Percentiles rank a stretch among this genome's conserved stretches.
Evolutionary conservation across 2,113 vertebrate species (phyloP).

Genomic region (Dolichotis patagonum): DNA sequence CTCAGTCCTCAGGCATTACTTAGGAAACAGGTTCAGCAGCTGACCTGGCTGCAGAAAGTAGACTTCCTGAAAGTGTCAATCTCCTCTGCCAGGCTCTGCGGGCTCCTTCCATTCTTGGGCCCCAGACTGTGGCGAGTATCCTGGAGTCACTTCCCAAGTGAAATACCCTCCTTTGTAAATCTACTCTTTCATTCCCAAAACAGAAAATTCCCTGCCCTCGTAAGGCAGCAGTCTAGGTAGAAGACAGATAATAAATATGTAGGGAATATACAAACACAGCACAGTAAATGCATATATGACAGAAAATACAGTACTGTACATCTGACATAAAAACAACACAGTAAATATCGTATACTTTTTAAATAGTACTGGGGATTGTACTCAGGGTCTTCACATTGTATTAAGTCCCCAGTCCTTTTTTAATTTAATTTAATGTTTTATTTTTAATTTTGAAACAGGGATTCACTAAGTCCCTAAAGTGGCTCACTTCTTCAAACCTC

Average conservation of each 20-base stretch:
- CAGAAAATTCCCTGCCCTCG: not conserved
- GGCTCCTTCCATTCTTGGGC: not conserved
- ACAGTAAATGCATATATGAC: not conserved
- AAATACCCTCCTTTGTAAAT: not conserved
- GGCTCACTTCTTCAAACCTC: not conserved
- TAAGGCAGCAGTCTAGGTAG: not conserved
- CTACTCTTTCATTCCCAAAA: not conserved
- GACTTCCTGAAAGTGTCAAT: accelerated
- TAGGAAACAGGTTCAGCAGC: not conserved
- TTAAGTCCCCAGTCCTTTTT: not conserved
- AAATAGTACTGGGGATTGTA: not conserved
- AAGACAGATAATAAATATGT: not conserved
- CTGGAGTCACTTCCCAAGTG: too few species aligned
- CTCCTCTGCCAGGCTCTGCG: not conserved
- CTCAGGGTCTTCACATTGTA: not conserved
- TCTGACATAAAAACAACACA: not conserved
- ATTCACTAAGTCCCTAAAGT: not conserved
- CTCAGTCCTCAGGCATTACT: too few species aligned
- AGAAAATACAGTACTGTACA: not conserved
- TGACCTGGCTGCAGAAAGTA: not conserved
- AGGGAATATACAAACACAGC: not conserved
- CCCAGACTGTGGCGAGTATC: not conserved
- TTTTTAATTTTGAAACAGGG: not conserved
- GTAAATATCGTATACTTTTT: not conserved
- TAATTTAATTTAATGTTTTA: not conserved